Percentiles rank a stretch among this genome's conserved stretches.
phyloP scores from a whole-genome alignment of 2,888 invertebrate genomes.

The Tipula vernalis region DNA sequence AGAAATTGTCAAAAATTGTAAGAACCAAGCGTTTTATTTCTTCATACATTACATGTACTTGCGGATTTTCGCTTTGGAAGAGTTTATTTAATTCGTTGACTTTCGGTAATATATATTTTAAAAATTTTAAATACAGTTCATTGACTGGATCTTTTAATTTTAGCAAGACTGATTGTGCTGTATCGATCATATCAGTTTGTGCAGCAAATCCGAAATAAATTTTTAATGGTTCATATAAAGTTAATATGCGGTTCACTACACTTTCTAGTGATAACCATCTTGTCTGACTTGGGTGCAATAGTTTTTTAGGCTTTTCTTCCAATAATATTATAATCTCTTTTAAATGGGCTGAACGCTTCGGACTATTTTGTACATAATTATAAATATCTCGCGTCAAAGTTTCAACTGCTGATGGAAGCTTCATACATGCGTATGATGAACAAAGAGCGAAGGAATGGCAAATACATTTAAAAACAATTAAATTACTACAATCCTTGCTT shows the following conservation, averaged over 20 bases:
- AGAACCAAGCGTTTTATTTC: too few relatives aligned
- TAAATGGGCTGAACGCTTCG: not conserved
- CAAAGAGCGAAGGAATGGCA: conserved; percentile 26
- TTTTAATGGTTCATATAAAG: not conserved
- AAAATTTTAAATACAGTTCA: not conserved
- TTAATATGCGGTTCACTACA: not conserved
- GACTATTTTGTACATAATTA: conserved; percentile 9
- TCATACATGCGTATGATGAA: conserved; percentile 23
- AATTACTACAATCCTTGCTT: conserved; percentile 17
- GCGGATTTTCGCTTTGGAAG: not conserved
- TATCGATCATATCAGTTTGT: not conserved
- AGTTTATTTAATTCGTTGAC: not conserved
- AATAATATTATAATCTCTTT: not conserved
- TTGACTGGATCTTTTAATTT: not conserved
- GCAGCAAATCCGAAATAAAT: not conserved
- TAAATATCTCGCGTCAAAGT: conserved; percentile 23
- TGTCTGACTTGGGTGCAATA: conserved; percentile 21
- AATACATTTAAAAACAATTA: conserved; percentile 22
- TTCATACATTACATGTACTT: too few relatives aligned
- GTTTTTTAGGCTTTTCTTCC: not conserved
- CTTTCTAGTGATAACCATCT: conserved; percentile 18
- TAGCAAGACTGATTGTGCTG: not conserved
- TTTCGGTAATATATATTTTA: not conserved
- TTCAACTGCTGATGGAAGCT: conserved; percentile 22
- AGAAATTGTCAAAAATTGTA: not conserved